Evolutionary conservation across 2,888 invertebrate species (phyloP).

Genomic region (Allygus modestus): DNA sequence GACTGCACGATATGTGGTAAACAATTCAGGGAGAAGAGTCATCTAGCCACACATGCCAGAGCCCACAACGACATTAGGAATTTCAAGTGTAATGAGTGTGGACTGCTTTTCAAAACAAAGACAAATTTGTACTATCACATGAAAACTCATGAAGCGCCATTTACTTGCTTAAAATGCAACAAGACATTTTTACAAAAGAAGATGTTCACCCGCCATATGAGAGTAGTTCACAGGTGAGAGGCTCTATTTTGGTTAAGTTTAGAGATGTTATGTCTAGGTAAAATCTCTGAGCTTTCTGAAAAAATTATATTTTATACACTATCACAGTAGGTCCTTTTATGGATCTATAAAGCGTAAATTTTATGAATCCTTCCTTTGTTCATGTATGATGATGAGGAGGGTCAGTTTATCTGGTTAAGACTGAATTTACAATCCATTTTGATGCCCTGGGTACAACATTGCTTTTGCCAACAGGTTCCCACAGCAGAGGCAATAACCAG

Average conservation of each 20-base stretch:
- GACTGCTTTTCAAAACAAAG: slow-evolving; percentile 63
- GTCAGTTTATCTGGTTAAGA: too few species aligned
- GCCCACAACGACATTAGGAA: slow-evolving; percentile 64
- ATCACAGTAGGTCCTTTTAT: too few species aligned
- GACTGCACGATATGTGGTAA: slow-evolving; percentile 63
- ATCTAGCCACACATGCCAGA: slow-evolving; percentile 64
- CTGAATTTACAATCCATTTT: too few species aligned
- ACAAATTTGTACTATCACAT: slow-evolving; percentile 64
- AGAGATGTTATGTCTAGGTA: too few species aligned
- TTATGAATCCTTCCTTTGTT: too few species aligned
- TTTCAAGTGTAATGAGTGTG: slow-evolving; percentile 65
- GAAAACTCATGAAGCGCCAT: slow-evolving; percentile 64
- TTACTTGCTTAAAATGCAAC: slow-evolving; percentile 63
- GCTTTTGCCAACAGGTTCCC: too few species aligned
- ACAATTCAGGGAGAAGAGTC: slow-evolving; percentile 63
- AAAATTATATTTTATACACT: too few species aligned
- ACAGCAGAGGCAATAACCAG: too few species aligned
- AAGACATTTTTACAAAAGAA: slow-evolving; percentile 64
- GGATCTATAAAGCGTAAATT: too few species aligned
- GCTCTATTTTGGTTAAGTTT: background rate
- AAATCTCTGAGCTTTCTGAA: too few species aligned
- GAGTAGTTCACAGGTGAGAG: slow-evolving; percentile 65
- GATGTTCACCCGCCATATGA: slow-evolving; percentile 64
- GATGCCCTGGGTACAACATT: too few species aligned
- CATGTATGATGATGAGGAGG: too few species aligned